A percentile compares a stretch with the other conserved stretches of the same genome.
Conservation (phyloP, 2,888 invertebrate species). For the Neria commutata region DNA sequence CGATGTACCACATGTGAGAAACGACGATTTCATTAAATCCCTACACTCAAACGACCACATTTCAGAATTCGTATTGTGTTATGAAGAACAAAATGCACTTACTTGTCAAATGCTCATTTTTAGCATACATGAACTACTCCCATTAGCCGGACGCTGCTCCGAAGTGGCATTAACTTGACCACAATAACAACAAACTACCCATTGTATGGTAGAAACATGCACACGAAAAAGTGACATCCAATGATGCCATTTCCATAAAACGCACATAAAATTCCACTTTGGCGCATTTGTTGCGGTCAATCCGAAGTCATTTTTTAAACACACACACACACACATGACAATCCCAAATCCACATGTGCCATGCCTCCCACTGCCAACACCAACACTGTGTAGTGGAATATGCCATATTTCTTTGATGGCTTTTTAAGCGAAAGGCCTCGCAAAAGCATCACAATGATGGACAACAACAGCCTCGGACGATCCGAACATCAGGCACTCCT, state of each 20-base stretch:
- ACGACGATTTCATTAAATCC: too few species aligned
- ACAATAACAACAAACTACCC: too few species aligned
- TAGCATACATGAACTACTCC: too few species aligned
- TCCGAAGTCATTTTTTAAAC: constrained; percentile 26
- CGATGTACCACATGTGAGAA: too few species aligned
- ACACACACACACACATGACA: constrained; percentile 9
- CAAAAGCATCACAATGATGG: neutral
- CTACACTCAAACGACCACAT: too few species aligned
- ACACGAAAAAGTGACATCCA: constrained; percentile 38
- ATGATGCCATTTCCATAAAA: constrained; percentile 53
- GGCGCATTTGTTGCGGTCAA: constrained; percentile 53
- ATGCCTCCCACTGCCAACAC: neutral
- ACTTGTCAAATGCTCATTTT: too few species aligned
- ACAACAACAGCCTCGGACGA: too few species aligned
- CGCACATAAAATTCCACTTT: constrained; percentile 56
- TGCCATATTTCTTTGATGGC: constrained; percentile 45
- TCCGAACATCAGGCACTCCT: neutral
- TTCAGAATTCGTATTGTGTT: too few species aligned
- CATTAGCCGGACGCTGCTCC: too few species aligned
- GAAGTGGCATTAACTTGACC: too few species aligned
- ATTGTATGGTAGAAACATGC: too few species aligned
- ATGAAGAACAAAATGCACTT: too few species aligned
- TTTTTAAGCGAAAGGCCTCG: constrained; percentile 36
- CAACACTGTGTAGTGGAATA: constrained; percentile 2
- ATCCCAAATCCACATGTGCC: constrained; percentile 24